These are phyloP conservation scores for Oreochromis grahami DNA, from an alignment of 2,797 vertebrate genomes.

Conservation along the genomic window DNA sequence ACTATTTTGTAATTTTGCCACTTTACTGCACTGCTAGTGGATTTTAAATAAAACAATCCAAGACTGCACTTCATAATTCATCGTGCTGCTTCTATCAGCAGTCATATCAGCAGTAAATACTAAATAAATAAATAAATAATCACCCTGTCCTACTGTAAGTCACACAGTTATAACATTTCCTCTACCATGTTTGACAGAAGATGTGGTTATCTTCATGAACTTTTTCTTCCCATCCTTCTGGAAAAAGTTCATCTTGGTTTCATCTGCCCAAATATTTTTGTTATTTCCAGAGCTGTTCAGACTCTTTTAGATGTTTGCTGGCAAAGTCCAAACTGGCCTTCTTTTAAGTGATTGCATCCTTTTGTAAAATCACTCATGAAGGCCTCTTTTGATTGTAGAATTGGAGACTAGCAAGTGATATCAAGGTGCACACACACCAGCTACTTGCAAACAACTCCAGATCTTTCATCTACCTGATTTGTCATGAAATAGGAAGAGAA, in stretches of 20 bases:
- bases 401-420: neutral
- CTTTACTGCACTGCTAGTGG: neutral
- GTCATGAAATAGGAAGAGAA: neutral
- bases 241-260: neutral
- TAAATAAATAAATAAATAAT: neutral
- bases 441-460: neutral
- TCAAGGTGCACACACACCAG: neutral
- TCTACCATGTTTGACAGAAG: neutral
- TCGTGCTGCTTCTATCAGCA: neutral
- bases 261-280: neutral
- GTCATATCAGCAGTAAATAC: neutral
- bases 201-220: neutral
- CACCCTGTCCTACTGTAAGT: neutral
- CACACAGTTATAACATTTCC: neutral
- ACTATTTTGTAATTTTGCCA: neutral
- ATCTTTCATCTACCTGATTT: neutral
- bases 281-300: neutral
- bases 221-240: neutral
- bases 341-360: neutral
- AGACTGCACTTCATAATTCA: neutral
- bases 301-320: neutral
- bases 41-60: neutral
- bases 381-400: neutral
- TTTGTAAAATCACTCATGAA: neutral
- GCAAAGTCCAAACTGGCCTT: neutral